These are phyloP conservation scores for Caenorhabditis japonica DNA, from an alignment of 2,888 invertebrate genomes.

Conservation along the genomic window DNA sequence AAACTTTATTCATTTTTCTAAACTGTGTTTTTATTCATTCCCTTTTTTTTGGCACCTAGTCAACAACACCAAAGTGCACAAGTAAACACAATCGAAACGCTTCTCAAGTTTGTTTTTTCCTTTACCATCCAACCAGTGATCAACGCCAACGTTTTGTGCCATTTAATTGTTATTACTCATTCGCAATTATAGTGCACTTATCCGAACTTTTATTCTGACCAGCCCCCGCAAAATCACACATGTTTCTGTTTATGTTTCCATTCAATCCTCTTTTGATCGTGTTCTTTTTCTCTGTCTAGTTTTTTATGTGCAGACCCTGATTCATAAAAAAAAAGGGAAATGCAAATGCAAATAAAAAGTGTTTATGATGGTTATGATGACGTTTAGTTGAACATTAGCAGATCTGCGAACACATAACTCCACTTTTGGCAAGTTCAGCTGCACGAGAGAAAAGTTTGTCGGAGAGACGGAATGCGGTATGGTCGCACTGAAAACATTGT, in stretches of 20 bases:
- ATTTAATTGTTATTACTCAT: conserved; percentile 3
- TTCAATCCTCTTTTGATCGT: no score
- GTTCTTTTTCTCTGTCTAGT: background rate
- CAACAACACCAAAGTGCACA: conserved; percentile 10
- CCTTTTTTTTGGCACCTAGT: no score
- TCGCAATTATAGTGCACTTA: conserved; percentile 5
- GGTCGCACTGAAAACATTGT: conserved; percentile 35
- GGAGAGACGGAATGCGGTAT: conserved; percentile 22
- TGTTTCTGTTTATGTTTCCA: background rate
- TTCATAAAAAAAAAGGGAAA: background rate
- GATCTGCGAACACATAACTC: conserved; percentile 33
- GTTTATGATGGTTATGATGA: conserved; percentile 5
- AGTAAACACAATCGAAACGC: no score
- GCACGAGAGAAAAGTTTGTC: conserved; percentile 23
- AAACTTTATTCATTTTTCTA: no score
- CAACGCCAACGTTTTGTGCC: background rate
- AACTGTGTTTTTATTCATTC: no score
- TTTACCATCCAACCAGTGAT: background rate
- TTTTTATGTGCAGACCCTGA: conserved; percentile 2
- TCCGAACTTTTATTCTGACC: no score
- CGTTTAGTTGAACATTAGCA: conserved; percentile 7
- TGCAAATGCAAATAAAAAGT: background rate
- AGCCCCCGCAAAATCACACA: conserved; percentile 3
- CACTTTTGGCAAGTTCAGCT: conserved; percentile 29
- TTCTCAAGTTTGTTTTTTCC: no score